phyloP scores from a whole-genome alignment of 35 echinoderm and acorn worm genomes.

The Ptychodera flava region DNA sequence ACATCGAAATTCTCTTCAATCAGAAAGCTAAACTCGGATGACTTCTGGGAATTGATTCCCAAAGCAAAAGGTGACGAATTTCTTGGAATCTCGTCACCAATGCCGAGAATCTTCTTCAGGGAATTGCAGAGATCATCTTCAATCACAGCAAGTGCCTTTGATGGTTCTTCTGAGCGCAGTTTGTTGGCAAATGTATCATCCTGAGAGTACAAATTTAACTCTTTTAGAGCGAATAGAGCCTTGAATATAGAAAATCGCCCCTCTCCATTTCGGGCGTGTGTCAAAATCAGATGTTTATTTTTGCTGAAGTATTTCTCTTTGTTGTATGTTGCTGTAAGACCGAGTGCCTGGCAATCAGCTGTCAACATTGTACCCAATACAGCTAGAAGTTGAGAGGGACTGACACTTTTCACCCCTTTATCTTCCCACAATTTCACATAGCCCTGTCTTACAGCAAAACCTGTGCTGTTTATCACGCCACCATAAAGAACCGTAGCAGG shows the following conservation, averaged over 20 bases:
- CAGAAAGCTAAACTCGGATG: slow-evolving; percentile 71
- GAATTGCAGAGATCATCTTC: slow-evolving; percentile 8
- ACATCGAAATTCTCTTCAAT: slow-evolving; percentile 91
- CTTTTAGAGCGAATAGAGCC: slow-evolving; percentile 15
- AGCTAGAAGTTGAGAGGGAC: slow-evolving; percentile 19
- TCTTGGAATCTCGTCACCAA: slow-evolving; percentile 15
- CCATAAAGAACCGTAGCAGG: slow-evolving; percentile 45
- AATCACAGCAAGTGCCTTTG: slow-evolving; percentile 12
- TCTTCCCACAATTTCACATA: slow-evolving; percentile 25
- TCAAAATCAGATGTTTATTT: slow-evolving; percentile 6
- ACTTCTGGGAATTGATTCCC: slow-evolving; percentile 92
- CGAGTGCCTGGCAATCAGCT: not conserved
- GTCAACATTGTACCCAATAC: slow-evolving; percentile 23
- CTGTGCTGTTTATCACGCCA: slow-evolving; percentile 33
- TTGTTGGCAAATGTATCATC: not conserved
- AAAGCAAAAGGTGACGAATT: slow-evolving; percentile 44
- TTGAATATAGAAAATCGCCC: slow-evolving; percentile 39
- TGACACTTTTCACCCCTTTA: slow-evolving; percentile 35
- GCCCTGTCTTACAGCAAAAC: slow-evolving; percentile 51
- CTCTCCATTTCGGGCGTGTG: slow-evolving; percentile 6
- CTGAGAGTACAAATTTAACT: not conserved
- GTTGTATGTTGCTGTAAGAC: slow-evolving; percentile 14
- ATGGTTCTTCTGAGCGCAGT: not conserved
- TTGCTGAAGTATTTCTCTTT: slow-evolving; percentile 1
- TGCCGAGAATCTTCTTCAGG: slow-evolving; percentile 30